Evolutionary conservation across 1,140 invertebrate genomes (phyloP).

Genomic region (Caenorhabditis inopinata): DNA sequence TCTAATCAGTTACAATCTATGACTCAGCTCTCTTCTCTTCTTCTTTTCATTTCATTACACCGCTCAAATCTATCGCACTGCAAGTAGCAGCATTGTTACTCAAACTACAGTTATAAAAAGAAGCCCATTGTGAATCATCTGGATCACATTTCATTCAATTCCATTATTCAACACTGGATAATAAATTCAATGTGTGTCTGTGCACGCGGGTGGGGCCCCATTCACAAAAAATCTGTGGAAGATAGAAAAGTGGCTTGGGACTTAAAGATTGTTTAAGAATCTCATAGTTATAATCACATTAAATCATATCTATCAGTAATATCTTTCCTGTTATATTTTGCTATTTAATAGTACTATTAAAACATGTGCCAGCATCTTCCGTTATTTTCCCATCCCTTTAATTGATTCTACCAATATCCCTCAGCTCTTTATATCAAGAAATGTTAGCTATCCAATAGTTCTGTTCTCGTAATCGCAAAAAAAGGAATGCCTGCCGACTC

Average conservation of each 20-base stretch:
- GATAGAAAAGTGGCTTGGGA: background rate
- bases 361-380: background rate
- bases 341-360: background rate
- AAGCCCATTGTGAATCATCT: conserved; percentile 17
- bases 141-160: conserved; percentile 25
- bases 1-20: conserved; percentile 5
- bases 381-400: background rate
- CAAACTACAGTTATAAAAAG: conserved; percentile 20
- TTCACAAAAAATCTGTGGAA: background rate
- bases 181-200: conserved; percentile 10
- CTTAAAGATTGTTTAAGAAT: background rate
- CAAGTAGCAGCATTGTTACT: conserved; percentile 4
- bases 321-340: background rate
- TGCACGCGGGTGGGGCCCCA: background rate
- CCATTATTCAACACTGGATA: background rate
- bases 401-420: background rate
- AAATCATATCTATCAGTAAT: background rate
- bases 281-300: background rate
- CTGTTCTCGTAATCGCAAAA: too few relatives aligned
- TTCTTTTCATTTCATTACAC: background rate
- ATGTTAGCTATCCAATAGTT: too few relatives aligned
- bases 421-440: too few relatives aligned
- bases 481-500: too few relatives aligned
- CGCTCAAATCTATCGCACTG: background rate
- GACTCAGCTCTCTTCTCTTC: background rate